Evolutionary conservation across 2,888 invertebrate genomes (phyloP).

Genomic region (Chironomus riparius): DNA sequence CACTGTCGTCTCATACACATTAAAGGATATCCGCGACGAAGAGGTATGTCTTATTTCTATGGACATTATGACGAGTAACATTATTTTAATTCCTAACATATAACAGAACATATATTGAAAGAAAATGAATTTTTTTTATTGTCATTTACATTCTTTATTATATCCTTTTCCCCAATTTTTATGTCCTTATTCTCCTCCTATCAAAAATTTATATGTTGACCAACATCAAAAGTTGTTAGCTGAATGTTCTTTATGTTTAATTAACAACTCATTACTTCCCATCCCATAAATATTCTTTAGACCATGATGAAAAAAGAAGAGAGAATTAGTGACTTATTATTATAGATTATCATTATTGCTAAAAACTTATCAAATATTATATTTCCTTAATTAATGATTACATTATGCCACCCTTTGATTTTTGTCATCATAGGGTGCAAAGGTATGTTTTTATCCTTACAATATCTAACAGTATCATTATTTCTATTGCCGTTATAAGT

Average conservation of each 20-base stretch:
- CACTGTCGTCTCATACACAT: constrained; percentile 87
- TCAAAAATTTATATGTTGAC: neutral
- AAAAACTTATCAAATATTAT: constrained; percentile 29
- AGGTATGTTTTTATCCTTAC: constrained; percentile 40
- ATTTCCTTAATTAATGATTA: constrained; percentile 32
- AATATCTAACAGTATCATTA: neutral
- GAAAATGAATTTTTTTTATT: constrained; percentile 37
- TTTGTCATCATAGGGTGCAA: constrained; percentile 44
- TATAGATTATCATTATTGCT: constrained; percentile 4
- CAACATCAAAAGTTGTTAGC: neutral
- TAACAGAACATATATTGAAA: constrained; percentile 31
- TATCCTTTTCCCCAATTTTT: neutral
- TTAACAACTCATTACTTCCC: neutral
- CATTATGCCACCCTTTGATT: constrained; percentile 31
- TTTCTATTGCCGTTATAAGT: constrained; percentile 2
- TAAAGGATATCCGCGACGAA: constrained; percentile 90
- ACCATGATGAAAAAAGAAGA: no score
- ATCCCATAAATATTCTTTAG: neutral
- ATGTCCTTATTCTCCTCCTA: neutral
- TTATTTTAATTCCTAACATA: no score
- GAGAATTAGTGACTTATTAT: no score
- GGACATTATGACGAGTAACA: no score
- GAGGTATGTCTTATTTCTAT: constrained; percentile 54
- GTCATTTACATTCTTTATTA: constrained; percentile 9
- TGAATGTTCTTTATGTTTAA: neutral